phyloP scores from a whole-genome alignment of 2,888 invertebrate species.

The Idaea dimidiata region DNA sequence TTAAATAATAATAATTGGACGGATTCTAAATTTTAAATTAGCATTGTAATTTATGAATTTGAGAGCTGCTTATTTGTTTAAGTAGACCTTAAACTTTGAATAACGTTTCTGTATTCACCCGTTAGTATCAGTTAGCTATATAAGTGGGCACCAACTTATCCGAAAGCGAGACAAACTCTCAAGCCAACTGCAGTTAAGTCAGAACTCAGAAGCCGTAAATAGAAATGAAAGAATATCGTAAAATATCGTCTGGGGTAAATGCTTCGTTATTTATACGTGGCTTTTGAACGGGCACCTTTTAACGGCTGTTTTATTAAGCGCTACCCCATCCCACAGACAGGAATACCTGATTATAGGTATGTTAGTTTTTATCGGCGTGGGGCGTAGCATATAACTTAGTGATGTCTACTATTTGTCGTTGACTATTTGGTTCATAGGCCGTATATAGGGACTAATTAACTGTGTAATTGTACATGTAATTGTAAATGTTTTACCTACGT shows the following conservation, averaged over 20 bases:
- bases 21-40: too few relatives aligned
- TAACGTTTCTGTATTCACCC: too few relatives aligned
- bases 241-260: slow-evolving; percentile 69
- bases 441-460: too few relatives aligned
- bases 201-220: slow-evolving; percentile 21
- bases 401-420: too few relatives aligned
- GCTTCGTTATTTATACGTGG: slow-evolving; percentile 72
- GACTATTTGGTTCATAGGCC: too few relatives aligned
- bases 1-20: too few relatives aligned
- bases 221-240: slow-evolving; percentile 62
- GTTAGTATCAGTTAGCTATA: background rate
- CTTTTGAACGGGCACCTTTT: slow-evolving; percentile 71
- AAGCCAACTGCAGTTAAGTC: slow-evolving; percentile 1
- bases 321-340: slow-evolving; percentile 49
- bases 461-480: too few relatives aligned
- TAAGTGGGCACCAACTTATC: background rate
- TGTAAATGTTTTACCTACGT: too few relatives aligned
- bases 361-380: background rate
- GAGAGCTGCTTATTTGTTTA: too few relatives aligned
- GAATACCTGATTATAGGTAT: slow-evolving; percentile 3
- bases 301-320: slow-evolving; percentile 72
- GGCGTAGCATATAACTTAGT: too few relatives aligned
- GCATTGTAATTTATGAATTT: too few relatives aligned
- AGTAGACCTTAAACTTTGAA: too few relatives aligned
- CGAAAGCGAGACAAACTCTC: background rate